Evolutionary conservation across 2,797 vertebrate genomes (phyloP).

Genomic region (Pipistrellus pipistrellus): DNA sequence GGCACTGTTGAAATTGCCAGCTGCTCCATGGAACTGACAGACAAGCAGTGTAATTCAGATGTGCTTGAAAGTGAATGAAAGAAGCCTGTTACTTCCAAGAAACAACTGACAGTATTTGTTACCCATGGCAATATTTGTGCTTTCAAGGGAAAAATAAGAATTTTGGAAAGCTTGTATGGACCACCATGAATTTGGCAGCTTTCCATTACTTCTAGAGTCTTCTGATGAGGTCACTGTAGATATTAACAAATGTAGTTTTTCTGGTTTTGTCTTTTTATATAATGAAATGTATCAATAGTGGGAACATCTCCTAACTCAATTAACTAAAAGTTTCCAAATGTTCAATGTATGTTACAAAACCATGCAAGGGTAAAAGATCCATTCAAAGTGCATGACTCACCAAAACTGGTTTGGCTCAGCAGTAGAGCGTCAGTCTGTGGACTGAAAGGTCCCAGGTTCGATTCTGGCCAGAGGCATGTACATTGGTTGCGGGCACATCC

Average conservation of each 20-base stretch:
- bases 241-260: not conserved
- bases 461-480: too few species aligned
- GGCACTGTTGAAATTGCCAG: not conserved
- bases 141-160: not conserved
- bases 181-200: not conserved
- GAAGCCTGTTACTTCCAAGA: not conserved
- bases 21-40: rapidly evolving
- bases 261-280: too few species aligned
- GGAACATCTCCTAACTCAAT: not conserved
- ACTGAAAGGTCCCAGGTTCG: too few species aligned
- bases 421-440: too few species aligned
- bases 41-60: rapidly evolving
- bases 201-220: not conserved
- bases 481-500: too few species aligned
- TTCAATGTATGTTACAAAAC: rapidly evolving
- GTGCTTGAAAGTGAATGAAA: not conserved
- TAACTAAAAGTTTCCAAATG: not conserved
- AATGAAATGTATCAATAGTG: not conserved
- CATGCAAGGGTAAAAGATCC: not conserved
- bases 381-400: not conserved
- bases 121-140: not conserved
- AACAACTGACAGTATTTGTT: not conserved
- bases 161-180: not conserved
- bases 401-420: too few species aligned
- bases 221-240: not conserved